Evolutionary conservation across 30 jellyfish, hydroid and myxozoan genomes (phyloP), one percentile per base, ranked within the genome.

Genomic region (Hydra vulgaris): DNA sequence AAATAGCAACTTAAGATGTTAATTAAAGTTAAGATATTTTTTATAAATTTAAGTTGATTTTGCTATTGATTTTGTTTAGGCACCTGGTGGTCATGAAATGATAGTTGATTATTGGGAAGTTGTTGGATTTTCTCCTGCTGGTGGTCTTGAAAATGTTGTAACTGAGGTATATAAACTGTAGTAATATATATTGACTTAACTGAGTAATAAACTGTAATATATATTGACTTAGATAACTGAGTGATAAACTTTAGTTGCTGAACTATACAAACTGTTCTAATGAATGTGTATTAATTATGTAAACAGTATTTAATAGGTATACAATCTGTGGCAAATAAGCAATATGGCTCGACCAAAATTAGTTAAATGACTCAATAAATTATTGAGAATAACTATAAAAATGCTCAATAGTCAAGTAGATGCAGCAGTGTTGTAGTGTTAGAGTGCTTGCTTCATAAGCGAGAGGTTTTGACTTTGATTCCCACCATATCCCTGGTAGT

Each of bases 11-110:
- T 7, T 68, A 68, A 68, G 7, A 23, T 68, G 7, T 3, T 68
- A 7, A 20, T 68, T 3, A 23, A 3, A n/a, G 15, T 68, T 68
- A 3, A 68, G 15, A 40, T 3, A 40, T 68, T 1, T 7, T 3
- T 5, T 68, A 3, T 68, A 3, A 68, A 20, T 8, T 68, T 1
- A 68, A 15, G 75, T 16, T 23, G 16, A 23, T 23, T 3, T 68
- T 3, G 7, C 4, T 3, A 40, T 68, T 3, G 25, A 68, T 68
- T 68, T 20, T 68, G 16, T 68, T 68, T 68, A 92, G 99, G 99
- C 99, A 18, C 99, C 99, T 23, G 99, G 96, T 27, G 96, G 97
- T 23, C 96, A 88, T 52, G 99, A 95, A 66, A 68, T 95, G 69
- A 74, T 95, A 70, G 95, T 77, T 78, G 99, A 95, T 66, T 95